These are phyloP conservation scores for Florisuga fusca DNA, from an alignment of 2,797 vertebrate species.

Conservation along the genomic window DNA sequence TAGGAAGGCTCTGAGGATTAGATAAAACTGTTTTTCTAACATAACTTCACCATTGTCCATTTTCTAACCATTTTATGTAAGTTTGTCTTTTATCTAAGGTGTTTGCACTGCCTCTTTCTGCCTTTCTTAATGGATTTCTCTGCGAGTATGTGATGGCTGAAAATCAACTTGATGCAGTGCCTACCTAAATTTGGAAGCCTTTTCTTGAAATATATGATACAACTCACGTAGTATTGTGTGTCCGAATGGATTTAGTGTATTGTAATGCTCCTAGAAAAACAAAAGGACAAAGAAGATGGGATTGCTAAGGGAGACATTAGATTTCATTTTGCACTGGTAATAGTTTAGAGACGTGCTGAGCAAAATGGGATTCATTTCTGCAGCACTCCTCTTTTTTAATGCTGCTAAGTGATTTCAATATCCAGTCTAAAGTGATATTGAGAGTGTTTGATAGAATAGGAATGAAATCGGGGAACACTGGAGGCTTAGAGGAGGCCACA, in stretches of 20 bases:
- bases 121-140: not conserved
- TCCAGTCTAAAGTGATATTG: constrained; percentile 58
- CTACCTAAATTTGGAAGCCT: constrained; percentile 4
- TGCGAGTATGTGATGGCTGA: not conserved
- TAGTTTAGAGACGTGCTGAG: constrained; percentile 46
- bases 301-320: constrained; percentile 56
- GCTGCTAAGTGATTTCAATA: constrained; percentile 63
- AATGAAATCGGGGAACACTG: constrained; percentile 8
- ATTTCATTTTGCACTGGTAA: constrained; percentile 69
- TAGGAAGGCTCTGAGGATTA: not conserved
- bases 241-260: constrained; percentile 56
- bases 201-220: not conserved
- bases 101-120: not conserved
- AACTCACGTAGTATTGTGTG: not conserved
- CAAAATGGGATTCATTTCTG: constrained; percentile 59
- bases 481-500: constrained; percentile 29
- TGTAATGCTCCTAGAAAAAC: constrained; percentile 18
- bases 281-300: constrained; percentile 47
- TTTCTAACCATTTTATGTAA: not conserved
- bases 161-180: not conserved
- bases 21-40: not conserved
- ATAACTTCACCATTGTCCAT: not conserved
- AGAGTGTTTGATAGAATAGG: not conserved
- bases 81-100: not conserved
- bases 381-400: constrained; percentile 49